phyloP scores from a whole-genome alignment of 2,888 invertebrate genomes.

The Athalia rosae region DNA sequence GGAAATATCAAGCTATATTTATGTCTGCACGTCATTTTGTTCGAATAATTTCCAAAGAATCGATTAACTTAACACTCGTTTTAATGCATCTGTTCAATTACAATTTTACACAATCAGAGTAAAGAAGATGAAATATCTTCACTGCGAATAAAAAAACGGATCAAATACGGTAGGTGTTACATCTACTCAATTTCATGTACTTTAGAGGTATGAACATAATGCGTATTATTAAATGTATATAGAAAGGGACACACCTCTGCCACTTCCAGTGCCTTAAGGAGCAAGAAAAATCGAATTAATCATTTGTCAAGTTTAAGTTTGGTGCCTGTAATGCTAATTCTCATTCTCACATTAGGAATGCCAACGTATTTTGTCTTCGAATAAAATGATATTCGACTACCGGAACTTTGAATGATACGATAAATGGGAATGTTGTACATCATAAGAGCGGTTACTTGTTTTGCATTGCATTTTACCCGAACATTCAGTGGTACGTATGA shows the following conservation, averaged over 20 bases:
- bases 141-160: too few species aligned
- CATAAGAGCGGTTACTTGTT: neutral
- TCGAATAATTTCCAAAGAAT: too few species aligned
- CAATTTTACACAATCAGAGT: neutral
- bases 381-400: neutral
- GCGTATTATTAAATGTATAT: slow-evolving; percentile 47
- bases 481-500: too few species aligned
- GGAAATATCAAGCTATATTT: too few species aligned
- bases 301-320: slow-evolving; percentile 51
- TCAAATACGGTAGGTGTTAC: too few species aligned
- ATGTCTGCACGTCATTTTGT: too few species aligned
- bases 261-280: slow-evolving; percentile 75
- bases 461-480: too few species aligned
- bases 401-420: neutral
- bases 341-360: slow-evolving; percentile 4
- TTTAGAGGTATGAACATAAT: slow-evolving; percentile 2
- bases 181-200: too few species aligned
- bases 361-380: neutral
- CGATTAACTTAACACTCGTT: too few species aligned
- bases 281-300: slow-evolving; percentile 70
- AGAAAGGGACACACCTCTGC: slow-evolving; percentile 75
- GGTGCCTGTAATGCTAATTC: neutral
- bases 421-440: neutral
- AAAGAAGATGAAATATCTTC: neutral
- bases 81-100: too few species aligned